A percentile compares a stretch with the other conserved stretches of the same genome.
These are phyloP conservation scores for Cristatella mucedo DNA, from an alignment of 2,888 invertebrate species.

Conservation along the genomic window DNA sequence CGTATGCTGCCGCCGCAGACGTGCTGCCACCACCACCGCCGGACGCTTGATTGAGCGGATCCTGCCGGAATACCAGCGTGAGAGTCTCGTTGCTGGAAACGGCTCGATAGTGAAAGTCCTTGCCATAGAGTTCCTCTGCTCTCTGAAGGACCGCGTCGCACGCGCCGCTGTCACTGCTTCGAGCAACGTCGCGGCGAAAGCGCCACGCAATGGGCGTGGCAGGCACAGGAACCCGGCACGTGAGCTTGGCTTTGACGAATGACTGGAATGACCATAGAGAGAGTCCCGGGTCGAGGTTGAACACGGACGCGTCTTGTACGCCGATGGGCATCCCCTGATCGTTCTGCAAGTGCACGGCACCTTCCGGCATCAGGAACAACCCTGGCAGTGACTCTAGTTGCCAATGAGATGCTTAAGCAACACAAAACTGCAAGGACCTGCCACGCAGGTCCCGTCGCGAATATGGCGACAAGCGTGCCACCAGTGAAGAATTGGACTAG, in stretches of 20 bases:
- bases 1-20: too few relatives aligned
- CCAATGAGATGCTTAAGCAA: too few relatives aligned
- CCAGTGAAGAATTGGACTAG: too few relatives aligned
- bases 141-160: too few relatives aligned
- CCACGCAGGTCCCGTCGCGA: too few relatives aligned
- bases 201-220: slow-evolving; percentile 7
- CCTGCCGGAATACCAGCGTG: too few relatives aligned
- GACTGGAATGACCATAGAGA: slow-evolving; percentile 4
- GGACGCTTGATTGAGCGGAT: too few relatives aligned
- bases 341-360: slow-evolving; percentile 17
- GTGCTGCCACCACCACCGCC: too few relatives aligned
- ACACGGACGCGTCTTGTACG: background rate
- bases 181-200: background rate
- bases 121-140: slow-evolving; percentile 8
- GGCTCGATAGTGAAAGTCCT: slow-evolving; percentile 6
- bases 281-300: slow-evolving; percentile 4
- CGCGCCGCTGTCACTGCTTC: background rate
- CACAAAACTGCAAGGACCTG: too few relatives aligned
- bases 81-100: slow-evolving; percentile 1
- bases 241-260: slow-evolving; percentile 3
- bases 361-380: too few relatives aligned
- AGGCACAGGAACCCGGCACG: slow-evolving; percentile 7
- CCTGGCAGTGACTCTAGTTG: too few relatives aligned
- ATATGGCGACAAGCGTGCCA: too few relatives aligned
- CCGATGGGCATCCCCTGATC: slow-evolving; percentile 4